Percentiles rank a stretch among this genome's conserved stretches.
phyloP scores from a whole-genome alignment of 2,797 vertebrate genomes.

The Dryobates pubescens region DNA sequence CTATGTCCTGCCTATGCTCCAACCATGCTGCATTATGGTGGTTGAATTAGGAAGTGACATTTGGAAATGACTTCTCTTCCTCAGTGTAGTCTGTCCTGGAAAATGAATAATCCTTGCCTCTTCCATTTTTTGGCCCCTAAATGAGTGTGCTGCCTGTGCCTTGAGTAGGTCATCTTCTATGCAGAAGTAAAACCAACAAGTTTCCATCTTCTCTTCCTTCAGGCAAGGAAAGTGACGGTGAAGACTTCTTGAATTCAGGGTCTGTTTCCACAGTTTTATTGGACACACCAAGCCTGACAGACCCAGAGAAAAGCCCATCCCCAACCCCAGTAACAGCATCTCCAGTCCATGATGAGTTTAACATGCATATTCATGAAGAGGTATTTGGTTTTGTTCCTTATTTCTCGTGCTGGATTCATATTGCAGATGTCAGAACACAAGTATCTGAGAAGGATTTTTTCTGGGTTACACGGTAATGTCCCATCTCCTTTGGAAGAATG shows the following conservation, averaged over 20 bases:
- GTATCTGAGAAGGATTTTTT: background rate
- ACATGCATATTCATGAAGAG: constrained; percentile 81
- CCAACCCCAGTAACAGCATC: constrained; percentile 63
- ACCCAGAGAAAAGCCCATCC: constrained; percentile 80
- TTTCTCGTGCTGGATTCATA: background rate
- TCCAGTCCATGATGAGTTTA: constrained; percentile 76
- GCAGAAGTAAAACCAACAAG: background rate
- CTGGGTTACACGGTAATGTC: background rate
- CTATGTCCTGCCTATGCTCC: background rate
- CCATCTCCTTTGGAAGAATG: background rate
- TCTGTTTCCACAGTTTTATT: constrained; percentile 71
- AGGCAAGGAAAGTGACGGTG: constrained; percentile 83
- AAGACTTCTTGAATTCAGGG: constrained; percentile 80
- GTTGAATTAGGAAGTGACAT: background rate
- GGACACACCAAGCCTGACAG: constrained; percentile 72
- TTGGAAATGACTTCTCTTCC: background rate
- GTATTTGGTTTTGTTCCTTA: constrained; percentile 63
- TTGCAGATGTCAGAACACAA: background rate
- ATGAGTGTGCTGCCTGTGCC: rapidly evolving
- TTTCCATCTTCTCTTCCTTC: background rate
- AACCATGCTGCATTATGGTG: background rate
- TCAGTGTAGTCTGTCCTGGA: background rate
- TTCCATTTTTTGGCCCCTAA: background rate
- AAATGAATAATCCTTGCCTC: background rate
- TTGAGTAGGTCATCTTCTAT: background rate